A percentile compares a stretch with the other conserved stretches of the same genome.
Evolutionary conservation across 2,113 vertebrate genomes (phyloP).

Genomic region (Saguinus midas): DNA sequence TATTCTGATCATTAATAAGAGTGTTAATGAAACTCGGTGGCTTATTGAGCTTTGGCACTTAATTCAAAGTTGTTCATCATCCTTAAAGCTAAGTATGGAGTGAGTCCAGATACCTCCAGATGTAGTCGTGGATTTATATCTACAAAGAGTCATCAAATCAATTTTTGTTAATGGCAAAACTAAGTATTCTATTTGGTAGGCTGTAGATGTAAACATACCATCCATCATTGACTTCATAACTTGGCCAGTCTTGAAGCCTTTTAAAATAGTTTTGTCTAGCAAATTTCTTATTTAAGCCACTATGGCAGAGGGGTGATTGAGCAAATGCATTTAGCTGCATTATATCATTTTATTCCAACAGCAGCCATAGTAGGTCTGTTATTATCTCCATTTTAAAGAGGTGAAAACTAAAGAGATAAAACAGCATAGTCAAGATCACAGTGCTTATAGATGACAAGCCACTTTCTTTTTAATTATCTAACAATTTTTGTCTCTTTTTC

Average conservation of each 20-base stretch:
- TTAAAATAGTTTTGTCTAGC: neutral
- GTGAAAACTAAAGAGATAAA: neutral
- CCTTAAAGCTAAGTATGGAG: neutral
- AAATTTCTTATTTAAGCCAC: neutral
- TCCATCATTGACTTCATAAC: neutral
- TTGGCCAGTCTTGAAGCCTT: neutral
- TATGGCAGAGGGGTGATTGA: neutral
- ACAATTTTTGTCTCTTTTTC: neutral
- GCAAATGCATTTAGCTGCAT: neutral
- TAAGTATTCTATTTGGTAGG: neutral
- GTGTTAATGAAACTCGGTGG: slow-evolving; percentile 56
- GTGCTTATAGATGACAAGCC: neutral
- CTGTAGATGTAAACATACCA: neutral
- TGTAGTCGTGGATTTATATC: neutral
- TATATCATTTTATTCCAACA: neutral
- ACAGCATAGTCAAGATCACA: neutral
- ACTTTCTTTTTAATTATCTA: neutral
- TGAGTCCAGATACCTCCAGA: neutral
- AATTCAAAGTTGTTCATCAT: slow-evolving; percentile 39
- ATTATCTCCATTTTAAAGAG: neutral
- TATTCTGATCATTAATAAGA: slow-evolving; percentile 52
- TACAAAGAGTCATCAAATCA: neutral
- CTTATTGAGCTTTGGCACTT: neutral
- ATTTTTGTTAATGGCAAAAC: neutral
- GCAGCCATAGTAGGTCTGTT: neutral